Evolutionary conservation across 2,113 vertebrate genomes (phyloP).

Genomic region (Leuciscus idus): DNA sequence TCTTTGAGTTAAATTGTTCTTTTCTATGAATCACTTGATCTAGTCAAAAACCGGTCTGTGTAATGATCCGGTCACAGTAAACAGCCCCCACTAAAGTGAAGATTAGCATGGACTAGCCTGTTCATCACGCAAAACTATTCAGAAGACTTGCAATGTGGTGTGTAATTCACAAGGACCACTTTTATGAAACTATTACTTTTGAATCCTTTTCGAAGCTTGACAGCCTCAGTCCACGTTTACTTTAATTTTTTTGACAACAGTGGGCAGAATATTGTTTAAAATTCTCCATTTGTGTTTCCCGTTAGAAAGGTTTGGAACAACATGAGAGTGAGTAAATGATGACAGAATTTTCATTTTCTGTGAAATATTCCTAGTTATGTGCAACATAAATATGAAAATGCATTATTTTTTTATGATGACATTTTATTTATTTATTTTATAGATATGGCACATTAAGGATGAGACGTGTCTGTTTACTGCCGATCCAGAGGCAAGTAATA

Average conservation of each 20-base stretch:
- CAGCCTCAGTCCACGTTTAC: background rate
- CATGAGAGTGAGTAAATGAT: background rate
- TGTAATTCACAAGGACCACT: background rate
- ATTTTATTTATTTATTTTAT: conserved; percentile 9
- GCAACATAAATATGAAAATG: background rate
- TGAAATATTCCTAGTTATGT: background rate
- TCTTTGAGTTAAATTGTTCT: too few species aligned
- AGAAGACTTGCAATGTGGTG: background rate
- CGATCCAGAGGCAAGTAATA: conserved; percentile 69
- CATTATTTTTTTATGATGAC: background rate
- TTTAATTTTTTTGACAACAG: conserved; percentile 4
- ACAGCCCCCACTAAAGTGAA: background rate
- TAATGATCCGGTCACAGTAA: background rate
- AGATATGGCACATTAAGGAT: conserved; percentile 81
- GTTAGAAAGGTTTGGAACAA: background rate
- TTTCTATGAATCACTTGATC: background rate
- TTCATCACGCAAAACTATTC: background rate
- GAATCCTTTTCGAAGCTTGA: background rate
- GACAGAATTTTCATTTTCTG: background rate
- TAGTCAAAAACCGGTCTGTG: background rate
- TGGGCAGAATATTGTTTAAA: background rate
- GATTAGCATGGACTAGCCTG: background rate
- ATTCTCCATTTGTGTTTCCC: background rate
- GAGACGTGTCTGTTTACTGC: conserved; percentile 75
- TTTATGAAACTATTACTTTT: background rate